Evolutionary conservation across 2,797 vertebrate genomes (phyloP).

Genomic region (Coilia nasus): DNA sequence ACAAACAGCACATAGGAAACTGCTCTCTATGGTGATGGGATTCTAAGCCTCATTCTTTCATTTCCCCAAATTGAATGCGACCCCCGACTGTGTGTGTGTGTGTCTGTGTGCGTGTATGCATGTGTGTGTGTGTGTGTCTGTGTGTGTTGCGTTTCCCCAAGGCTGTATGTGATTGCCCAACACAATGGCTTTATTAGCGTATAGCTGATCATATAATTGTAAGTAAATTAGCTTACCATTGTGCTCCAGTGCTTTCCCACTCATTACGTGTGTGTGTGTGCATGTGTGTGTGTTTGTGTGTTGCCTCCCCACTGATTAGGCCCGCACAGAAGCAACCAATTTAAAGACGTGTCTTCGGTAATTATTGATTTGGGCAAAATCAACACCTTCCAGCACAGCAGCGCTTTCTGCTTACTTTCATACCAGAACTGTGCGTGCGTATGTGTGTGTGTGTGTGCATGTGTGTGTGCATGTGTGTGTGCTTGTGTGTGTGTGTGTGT

Average conservation of each 20-base stretch:
- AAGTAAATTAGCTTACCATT: constrained; percentile 63
- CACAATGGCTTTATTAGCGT: constrained; percentile 66
- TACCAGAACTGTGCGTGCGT: too few species aligned
- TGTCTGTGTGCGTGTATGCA: not conserved
- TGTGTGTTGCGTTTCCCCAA: constrained; percentile 40
- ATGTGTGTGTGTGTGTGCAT: not conserved
- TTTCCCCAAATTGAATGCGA: constrained; percentile 64
- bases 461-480: not conserved
- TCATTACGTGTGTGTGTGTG: not conserved
- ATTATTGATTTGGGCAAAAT: constrained; percentile 50
- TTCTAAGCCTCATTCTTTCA: constrained; percentile 24
- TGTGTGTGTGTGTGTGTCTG: not conserved
- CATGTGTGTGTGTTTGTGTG: too few species aligned
- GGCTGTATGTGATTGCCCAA: constrained; percentile 64
- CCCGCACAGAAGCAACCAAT: not conserved
- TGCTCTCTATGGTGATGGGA: constrained; percentile 35
- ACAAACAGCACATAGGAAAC: not conserved
- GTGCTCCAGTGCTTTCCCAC: constrained; percentile 47
- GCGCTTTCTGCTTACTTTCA: not conserved
- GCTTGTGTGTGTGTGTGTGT: not conserved
- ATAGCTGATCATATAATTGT: constrained; percentile 70
- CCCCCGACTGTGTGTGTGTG: constrained; percentile 54
- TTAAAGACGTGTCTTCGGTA: constrained; percentile 32
- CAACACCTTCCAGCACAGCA: not conserved
- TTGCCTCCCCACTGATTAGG: too few species aligned